Evolutionary conservation across 1,140 invertebrate species (phyloP), one percentile per base, ranked within the genome.

Genomic region (Subanguina moxae): DNA sequence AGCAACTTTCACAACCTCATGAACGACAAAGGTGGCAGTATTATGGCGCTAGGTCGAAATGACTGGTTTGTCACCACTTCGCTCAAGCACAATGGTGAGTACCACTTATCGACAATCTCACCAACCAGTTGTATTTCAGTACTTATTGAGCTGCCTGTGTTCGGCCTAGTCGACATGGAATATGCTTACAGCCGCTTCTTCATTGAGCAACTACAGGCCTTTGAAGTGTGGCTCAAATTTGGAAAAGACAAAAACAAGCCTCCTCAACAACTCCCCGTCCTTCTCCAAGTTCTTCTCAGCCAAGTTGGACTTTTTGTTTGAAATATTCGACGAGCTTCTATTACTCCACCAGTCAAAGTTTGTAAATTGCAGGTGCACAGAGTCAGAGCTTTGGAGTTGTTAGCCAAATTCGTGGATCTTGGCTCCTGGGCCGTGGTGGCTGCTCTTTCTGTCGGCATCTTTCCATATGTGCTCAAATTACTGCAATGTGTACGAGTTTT

Each of bases 171-270:
- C 52, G 70, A 74, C n/a, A 65, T 32, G 32, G 65, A 66, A 46
- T 82, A 79, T 83, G 82, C 85, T 17, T 90, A 93, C 82, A 89
- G 92, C 72, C 89, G 90, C 38, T 98, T 99, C 85, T 99, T 98
- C 83, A 90, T 96, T 83, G 92, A 97, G 80, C 95, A 99, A 85
- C 86, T 99, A 52, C 96, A 94, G 25, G 94, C 94, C n/a, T 98
- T 99, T 84, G 90, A 97, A 86, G 86, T 88, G 19, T 97, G 94
- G 94, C 86, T 97, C 1, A 88, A 89, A 28, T 88, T 92, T 62
- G 91, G 89, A 42, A 88, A 88, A 5, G 85, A 86, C 65, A 86
- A 91, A 45, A 27, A 63, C 58, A 94, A 91, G 56, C 76, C 80
- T 58, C 95, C 95, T 0, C 92, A 95, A 83, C 94, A 98, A 84